Conservation (phyloP, 2,113 vertebrate genomes). For the Oryctolagus cuniculus region DNA sequence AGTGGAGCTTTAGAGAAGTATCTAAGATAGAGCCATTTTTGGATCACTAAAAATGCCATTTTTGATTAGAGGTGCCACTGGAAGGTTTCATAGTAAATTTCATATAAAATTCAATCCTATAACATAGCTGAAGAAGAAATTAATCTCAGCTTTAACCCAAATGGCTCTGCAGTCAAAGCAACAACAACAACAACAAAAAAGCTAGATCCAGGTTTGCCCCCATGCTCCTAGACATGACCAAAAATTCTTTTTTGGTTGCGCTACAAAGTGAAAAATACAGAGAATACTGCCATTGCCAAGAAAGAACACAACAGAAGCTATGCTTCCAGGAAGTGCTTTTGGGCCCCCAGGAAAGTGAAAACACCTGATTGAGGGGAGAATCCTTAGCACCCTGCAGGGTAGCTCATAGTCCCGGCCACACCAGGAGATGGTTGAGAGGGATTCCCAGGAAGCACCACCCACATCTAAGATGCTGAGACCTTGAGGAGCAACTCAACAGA, state of each 20-base stretch:
- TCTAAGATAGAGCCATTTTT: neutral
- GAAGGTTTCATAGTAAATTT: neutral
- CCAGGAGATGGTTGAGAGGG: neutral
- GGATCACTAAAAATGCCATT: neutral
- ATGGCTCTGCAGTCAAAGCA: neutral
- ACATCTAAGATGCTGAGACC: neutral
- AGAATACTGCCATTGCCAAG: neutral
- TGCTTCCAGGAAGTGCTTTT: neutral
- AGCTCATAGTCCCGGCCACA: neutral
- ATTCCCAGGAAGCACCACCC: neutral
- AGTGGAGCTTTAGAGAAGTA: neutral
- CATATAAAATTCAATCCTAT: neutral
- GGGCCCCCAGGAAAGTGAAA: neutral
- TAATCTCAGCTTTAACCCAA: neutral
- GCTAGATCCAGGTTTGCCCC: neutral
- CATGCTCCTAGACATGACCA: neutral
- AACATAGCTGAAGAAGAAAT: neutral
- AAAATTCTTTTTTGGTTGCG: neutral
- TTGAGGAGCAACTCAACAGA: neutral
- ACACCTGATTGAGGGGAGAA: neutral
- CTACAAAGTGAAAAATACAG: neutral
- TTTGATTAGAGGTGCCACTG: neutral
- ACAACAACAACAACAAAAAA: neutral
- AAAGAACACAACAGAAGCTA: neutral
- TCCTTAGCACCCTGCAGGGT: neutral